Conservation (phyloP, 2,888 invertebrate species). For the Polyploca ridens region DNA sequence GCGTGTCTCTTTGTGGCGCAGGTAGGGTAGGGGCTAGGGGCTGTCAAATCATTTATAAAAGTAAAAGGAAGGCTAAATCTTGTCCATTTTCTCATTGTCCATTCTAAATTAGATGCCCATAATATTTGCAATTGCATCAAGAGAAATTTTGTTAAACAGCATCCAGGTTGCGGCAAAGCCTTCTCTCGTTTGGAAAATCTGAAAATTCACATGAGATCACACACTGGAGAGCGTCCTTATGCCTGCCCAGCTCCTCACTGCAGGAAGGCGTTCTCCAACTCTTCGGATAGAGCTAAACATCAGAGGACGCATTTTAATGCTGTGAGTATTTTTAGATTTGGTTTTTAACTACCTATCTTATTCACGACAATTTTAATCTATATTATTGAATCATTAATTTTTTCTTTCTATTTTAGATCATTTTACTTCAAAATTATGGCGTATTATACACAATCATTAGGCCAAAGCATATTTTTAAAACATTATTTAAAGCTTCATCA, state of each 20-base stretch:
- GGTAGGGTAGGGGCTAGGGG: too few relatives aligned
- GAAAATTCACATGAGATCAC: slow-evolving; percentile 98
- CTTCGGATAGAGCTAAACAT: slow-evolving; percentile 99
- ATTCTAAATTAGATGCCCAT: not conserved
- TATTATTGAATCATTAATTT: too few relatives aligned
- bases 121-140: not conserved
- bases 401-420: too few relatives aligned
- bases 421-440: too few relatives aligned
- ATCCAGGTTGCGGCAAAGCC: slow-evolving; percentile 96
- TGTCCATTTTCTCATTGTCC: too few relatives aligned
- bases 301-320: slow-evolving; percentile 99
- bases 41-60: too few relatives aligned
- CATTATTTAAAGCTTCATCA: too few relatives aligned
- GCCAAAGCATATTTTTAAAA: too few relatives aligned
- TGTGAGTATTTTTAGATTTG: slow-evolving; percentile 86
- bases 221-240: slow-evolving; percentile 98
- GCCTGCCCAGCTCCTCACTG: slow-evolving; percentile 97
- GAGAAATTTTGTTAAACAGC: slow-evolving; percentile 82
- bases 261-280: slow-evolving; percentile 98
- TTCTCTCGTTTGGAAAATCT: slow-evolving; percentile 98
- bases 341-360: not conserved
- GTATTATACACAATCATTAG: too few relatives aligned
- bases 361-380: not conserved
- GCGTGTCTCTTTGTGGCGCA: too few relatives aligned
- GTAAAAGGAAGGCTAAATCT: too few relatives aligned